Percentiles rank a stretch among this genome's conserved stretches.
Conservation (phyloP, 2,888 invertebrate species). For the Allophyes oxyacanthae region DNA sequence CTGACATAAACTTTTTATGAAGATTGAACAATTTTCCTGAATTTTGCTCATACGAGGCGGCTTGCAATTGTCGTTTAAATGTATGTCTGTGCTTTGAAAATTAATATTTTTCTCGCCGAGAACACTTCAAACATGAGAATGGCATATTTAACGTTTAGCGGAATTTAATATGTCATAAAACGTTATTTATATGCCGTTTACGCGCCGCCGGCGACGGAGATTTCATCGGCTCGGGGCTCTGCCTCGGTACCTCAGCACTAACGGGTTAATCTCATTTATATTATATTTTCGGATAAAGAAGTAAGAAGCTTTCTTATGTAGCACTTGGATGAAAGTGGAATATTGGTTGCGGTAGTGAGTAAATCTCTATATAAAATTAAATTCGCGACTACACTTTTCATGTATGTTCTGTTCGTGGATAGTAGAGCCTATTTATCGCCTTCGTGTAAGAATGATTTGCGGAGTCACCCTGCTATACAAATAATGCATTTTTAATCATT, state of each 20-base stretch:
- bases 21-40: conserved; percentile 33
- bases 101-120: conserved; percentile 71
- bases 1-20: conserved; percentile 43
- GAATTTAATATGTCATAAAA: conserved; percentile 86
- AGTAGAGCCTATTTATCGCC: too few relatives aligned
- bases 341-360: conserved; percentile 17
- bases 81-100: conserved; percentile 55
- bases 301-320: conserved; percentile 54
- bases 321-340: conserved; percentile 40
- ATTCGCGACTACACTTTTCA: too few relatives aligned
- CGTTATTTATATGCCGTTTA: conserved; percentile 82
- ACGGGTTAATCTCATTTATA: conserved; percentile 67
- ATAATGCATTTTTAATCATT: too few relatives aligned
- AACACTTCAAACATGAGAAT: conserved; percentile 78
- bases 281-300: conserved; percentile 55
- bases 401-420: too few relatives aligned
- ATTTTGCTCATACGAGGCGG: conserved; percentile 33
- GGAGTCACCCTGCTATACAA: too few relatives aligned
- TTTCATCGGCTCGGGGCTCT: conserved; percentile 67
- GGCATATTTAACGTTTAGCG: conserved; percentile 83
- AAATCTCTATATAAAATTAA: conserved; percentile 8
- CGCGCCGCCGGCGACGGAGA: conserved; percentile 69
- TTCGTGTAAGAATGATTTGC: too few relatives aligned
- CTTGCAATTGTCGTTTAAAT: conserved; percentile 44
- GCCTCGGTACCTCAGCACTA: conserved; percentile 58